Percentiles rank a stretch among this genome's conserved stretches.
Evolutionary conservation across 2,113 vertebrate species (phyloP).

Genomic region (Arizona elegans): DNA sequence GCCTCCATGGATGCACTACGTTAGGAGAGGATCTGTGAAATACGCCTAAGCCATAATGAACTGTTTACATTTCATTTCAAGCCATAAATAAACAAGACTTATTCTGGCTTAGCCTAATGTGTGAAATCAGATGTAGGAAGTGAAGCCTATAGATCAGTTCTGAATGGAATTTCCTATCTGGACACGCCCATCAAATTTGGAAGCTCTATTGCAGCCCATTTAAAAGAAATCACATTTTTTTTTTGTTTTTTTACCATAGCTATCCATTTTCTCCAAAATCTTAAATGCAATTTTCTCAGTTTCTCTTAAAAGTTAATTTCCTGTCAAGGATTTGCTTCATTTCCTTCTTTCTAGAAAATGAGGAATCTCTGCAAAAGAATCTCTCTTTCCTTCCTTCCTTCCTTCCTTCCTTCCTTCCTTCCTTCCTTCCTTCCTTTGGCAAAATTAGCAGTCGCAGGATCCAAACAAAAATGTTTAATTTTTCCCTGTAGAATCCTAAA

Average conservation of each 20-base stretch:
- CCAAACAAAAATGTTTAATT: neutral
- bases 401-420: neutral
- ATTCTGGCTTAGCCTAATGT: neutral
- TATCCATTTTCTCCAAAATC: neutral
- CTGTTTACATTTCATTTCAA: neutral
- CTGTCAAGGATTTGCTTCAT: neutral
- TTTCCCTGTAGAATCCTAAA: neutral
- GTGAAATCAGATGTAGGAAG: neutral
- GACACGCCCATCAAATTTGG: neutral
- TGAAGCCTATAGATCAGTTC: neutral
- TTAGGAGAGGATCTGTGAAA: neutral
- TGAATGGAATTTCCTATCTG: neutral
- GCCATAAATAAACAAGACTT: neutral
- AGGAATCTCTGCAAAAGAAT: neutral
- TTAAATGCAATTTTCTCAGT: neutral
- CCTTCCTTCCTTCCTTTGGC: neutral
- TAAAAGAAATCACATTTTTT: neutral
- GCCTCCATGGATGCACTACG: neutral
- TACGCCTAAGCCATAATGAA: neutral
- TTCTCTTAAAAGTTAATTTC: neutral
- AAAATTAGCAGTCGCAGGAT: neutral
- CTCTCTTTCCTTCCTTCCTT: neutral
- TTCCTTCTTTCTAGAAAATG: neutral
- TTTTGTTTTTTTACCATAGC: neutral
- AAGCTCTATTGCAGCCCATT: neutral